These are phyloP conservation scores for Aplysina aerophoba DNA, from an alignment of 37 sponge, comb jelly and placozoan genomes.

Conservation along the genomic window DNA sequence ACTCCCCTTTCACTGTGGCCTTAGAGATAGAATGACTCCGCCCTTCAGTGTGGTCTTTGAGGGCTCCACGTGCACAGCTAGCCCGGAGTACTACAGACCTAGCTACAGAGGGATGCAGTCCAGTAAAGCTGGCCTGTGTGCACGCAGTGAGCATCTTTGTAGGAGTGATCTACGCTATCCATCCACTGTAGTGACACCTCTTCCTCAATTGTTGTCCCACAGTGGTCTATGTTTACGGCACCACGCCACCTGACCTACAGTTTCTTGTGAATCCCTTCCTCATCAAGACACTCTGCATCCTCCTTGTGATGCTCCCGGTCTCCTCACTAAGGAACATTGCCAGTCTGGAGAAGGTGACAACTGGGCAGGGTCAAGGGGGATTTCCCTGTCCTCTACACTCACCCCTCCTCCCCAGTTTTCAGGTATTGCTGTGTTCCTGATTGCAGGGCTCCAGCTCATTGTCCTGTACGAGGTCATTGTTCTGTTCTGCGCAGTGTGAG, in stretches of 20 bases:
- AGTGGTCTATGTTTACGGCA: background rate
- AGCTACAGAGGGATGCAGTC: no score
- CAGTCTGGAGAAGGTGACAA: constrained; percentile 66
- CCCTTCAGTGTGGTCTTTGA: no score
- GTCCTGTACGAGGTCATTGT: constrained; percentile 40
- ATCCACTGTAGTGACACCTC: no score
- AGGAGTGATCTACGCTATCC: no score
- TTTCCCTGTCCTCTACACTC: background rate
- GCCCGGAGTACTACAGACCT: no score
- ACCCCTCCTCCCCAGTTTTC: constrained; percentile 41
- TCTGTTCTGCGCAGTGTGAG: constrained; percentile 51
- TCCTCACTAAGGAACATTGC: constrained; percentile 63
- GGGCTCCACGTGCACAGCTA: no score
- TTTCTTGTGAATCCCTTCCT: constrained; percentile 7
- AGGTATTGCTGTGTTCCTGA: constrained; percentile 53
- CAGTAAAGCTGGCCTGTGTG: no score
- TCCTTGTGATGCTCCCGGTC: constrained; percentile 66
- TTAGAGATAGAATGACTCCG: no score
- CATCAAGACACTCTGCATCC: constrained; percentile 44
- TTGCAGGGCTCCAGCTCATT: constrained; percentile 29
- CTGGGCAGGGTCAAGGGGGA: background rate
- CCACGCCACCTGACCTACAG: background rate
- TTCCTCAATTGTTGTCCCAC: background rate
- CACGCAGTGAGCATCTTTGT: no score
- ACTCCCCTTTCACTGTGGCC: no score